Evolutionary conservation across 2,113 vertebrate genomes (phyloP), one percentile per base, ranked within the genome.

Genomic region (Poeciliopsis turrubarensis): DNA sequence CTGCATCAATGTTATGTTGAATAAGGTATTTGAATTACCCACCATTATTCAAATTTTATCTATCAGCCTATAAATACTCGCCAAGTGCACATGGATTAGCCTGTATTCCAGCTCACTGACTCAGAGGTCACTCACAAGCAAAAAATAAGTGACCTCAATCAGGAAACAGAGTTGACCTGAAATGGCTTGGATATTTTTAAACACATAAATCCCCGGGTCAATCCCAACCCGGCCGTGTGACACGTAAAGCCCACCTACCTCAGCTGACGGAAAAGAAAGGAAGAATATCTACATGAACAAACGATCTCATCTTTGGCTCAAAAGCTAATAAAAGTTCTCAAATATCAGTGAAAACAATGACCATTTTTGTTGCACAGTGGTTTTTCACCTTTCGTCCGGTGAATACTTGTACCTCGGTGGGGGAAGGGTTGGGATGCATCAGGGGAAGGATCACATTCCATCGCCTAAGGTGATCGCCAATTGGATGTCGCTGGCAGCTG

Each of bases 101-200:
- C 72, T 69, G 22, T 26, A 17, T 51, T 84, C 71, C 68, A 75
- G 77, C 17, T 62, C 44, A 44, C 39, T 54, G 54, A 31, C 63
- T 51, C 22, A 5, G 15, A 66, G 71, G 51, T 31, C 44, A 47
- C 26, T 65, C 65, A 69, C 73, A 44, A 63, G 64, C 34, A 6
- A 27, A 26, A 37, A 67, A n/a, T n/a, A 57, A n/a, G 39, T 61
- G 73, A 81, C 73, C 77, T 75, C 72, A 51, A 80, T 79, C 68
- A 70, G 51, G 66, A 60, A 75, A 84, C 72, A 86, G 72, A 37
- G 41, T 26, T 86, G 83, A 84, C 78, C 79, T 66, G 65, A 32
- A 69, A 1, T 2, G 1, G 65, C 47, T 66, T 17, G 29, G 69
- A n/a, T 83, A 83, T 77, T 83, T 86, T 83, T 79, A 83, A 72